These are phyloP conservation scores for Heliocidaris erythrogramma DNA, from an alignment of 35 echinoderm and acorn worm species.

Conservation along the genomic window DNA sequence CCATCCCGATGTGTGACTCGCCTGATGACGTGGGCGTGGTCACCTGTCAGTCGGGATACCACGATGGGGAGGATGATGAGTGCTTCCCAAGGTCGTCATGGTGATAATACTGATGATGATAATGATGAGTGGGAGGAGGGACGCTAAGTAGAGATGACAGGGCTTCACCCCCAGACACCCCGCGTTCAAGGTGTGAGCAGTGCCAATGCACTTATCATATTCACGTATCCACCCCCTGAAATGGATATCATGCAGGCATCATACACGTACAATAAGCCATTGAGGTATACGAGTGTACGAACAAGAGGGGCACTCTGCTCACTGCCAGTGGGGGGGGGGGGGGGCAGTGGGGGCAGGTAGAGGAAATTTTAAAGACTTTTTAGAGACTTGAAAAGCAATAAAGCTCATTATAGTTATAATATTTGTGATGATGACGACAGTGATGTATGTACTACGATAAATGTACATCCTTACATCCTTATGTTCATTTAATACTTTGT, in stretches of 20 bases:
- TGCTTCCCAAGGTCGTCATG: neutral
- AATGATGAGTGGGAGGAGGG: constrained; percentile 5
- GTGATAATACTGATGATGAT: neutral
- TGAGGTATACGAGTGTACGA: neutral
- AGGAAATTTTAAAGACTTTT: neutral
- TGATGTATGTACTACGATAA: no score
- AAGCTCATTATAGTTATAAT: no score
- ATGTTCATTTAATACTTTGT: no score
- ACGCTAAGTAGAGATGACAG: neutral
- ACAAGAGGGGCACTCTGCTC: neutral
- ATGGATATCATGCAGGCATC: neutral
- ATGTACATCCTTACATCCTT: no score
- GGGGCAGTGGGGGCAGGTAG: neutral
- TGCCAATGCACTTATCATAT: constrained; percentile 11
- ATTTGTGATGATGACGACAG: no score
- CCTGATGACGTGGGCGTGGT: neutral
- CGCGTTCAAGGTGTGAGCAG: neutral
- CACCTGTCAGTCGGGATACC: neutral
- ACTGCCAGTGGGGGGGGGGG: neutral
- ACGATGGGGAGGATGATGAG: neutral
- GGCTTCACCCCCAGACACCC: neutral
- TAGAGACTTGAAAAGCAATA: neutral
- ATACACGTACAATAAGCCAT: neutral
- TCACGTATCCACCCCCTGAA: neutral
- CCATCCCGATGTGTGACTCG: neutral